Percentiles rank a stretch among this genome's conserved stretches.
phyloP scores from a whole-genome alignment of 2,797 vertebrate genomes.

The Emys orbicularis region DNA sequence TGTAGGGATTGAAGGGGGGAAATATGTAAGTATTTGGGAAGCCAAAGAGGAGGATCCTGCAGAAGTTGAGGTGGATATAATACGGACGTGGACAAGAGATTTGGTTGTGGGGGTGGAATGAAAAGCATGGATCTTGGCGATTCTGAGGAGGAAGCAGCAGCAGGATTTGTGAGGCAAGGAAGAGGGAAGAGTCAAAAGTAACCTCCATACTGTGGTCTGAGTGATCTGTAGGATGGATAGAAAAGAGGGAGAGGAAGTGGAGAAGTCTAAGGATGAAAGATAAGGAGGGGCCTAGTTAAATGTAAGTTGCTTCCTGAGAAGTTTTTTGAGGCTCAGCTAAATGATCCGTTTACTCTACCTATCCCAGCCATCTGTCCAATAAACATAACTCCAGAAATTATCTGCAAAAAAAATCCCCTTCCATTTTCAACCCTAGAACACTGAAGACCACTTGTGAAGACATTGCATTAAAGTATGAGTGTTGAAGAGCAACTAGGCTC shows the following conservation, averaged over 20 bases:
- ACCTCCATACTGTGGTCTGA: background rate
- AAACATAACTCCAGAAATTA: background rate
- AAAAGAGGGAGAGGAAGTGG: background rate
- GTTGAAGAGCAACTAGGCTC: too few relatives aligned
- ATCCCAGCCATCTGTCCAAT: background rate
- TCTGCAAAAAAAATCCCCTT: background rate
- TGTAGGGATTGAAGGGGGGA: background rate
- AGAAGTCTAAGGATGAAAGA: background rate
- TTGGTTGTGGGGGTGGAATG: fast-evolving
- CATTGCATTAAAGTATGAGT: background rate
- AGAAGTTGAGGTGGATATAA: background rate
- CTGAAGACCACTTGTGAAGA: background rate
- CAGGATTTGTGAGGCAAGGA: fast-evolving
- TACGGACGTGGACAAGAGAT: background rate
- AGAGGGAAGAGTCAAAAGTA: background rate
- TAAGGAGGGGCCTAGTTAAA: background rate
- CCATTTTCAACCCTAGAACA: background rate
- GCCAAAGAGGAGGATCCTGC: background rate
- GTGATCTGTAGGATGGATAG: background rate
- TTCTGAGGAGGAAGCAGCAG: background rate
- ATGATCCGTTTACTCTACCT: background rate
- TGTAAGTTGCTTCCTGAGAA: background rate
- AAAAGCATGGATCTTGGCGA: fast-evolving
- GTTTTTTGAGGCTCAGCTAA: background rate
- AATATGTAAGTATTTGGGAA: fast-evolving